These are phyloP conservation scores for Proisotoma minuta DNA, from an alignment of 2,888 invertebrate genomes.

Conservation along the genomic window DNA sequence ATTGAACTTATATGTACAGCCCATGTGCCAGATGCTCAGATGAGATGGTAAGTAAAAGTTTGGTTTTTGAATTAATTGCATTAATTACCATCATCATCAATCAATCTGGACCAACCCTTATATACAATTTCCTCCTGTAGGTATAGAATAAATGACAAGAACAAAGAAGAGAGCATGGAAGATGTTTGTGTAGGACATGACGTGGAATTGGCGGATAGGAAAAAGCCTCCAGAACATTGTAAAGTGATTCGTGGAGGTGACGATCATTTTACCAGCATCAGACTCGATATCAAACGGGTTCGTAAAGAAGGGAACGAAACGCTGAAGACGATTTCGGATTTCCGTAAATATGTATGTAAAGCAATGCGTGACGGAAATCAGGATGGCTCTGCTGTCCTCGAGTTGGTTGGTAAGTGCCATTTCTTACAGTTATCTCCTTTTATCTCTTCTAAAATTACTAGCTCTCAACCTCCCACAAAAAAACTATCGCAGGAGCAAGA, in stretches of 20 bases:
- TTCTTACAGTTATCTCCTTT: too few species aligned
- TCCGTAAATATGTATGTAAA: conserved; percentile 37
- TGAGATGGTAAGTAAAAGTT: conserved; percentile 38
- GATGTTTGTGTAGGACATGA: conserved; percentile 30
- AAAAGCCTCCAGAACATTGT: conserved; percentile 27
- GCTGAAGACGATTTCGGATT: conserved; percentile 35
- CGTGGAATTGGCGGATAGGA: conserved; percentile 24
- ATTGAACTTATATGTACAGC: conserved; percentile 34
- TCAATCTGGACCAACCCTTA: background rate
- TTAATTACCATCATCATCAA: too few species aligned
- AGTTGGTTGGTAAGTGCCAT: conserved; percentile 34
- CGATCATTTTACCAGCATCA: conserved; percentile 16
- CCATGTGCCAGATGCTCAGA: conserved; percentile 33
- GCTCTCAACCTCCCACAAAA: too few species aligned
- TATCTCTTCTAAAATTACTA: too few species aligned
- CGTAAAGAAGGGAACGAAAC: conserved; percentile 33
- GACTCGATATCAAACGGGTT: conserved; percentile 31
- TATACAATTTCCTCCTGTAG: conserved; percentile 11
- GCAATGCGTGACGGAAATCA: conserved; percentile 35
- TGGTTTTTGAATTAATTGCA: too few species aligned
- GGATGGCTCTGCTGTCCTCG: conserved; percentile 24
- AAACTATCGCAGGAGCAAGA: too few species aligned
- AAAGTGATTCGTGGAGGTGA: conserved; percentile 4
- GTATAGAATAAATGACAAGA: conserved; percentile 34
- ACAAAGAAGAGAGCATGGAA: conserved; percentile 23